A percentile compares a stretch with the other conserved stretches of the same genome.
Conservation (phyloP, 2,113 vertebrate genomes). For the Gallinago jamesoni region DNA sequence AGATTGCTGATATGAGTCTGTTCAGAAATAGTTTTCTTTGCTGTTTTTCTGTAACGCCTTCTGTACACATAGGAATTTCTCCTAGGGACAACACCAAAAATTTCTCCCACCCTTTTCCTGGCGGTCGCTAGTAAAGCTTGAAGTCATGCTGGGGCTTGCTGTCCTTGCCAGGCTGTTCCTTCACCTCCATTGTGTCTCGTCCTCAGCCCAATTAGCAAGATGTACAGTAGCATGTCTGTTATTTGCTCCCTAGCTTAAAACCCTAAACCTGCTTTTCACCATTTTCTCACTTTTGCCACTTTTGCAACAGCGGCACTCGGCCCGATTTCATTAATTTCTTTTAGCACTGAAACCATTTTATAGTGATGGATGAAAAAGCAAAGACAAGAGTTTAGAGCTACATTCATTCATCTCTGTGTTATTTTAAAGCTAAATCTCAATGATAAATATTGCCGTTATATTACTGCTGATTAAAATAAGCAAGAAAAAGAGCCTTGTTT, state of each 20-base stretch:
- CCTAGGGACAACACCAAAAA: background rate
- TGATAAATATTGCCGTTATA: background rate
- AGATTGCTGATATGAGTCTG: background rate
- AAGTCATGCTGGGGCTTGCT: constrained; percentile 39
- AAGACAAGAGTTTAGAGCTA: background rate
- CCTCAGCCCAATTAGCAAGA: constrained; percentile 43
- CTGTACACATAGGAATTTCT: background rate
- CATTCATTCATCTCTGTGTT: background rate
- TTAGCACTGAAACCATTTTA: background rate
- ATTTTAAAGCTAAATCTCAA: background rate
- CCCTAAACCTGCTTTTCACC: background rate
- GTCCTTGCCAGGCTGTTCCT: constrained; percentile 45
- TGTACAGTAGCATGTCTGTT: background rate
- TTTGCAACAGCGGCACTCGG: background rate
- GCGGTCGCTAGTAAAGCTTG: background rate
- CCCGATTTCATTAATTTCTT: background rate
- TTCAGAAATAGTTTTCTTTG: background rate
- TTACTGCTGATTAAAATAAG: background rate
- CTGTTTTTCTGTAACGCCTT: background rate
- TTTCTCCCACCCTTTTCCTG: background rate
- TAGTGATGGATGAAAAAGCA: background rate
- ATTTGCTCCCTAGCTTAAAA: background rate
- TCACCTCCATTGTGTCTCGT: constrained; percentile 34
- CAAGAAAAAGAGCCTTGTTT: background rate
- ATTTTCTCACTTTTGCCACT: background rate